These are phyloP conservation scores for Noctua comes DNA, from an alignment of 2,888 invertebrate species.

Conservation along the genomic window DNA sequence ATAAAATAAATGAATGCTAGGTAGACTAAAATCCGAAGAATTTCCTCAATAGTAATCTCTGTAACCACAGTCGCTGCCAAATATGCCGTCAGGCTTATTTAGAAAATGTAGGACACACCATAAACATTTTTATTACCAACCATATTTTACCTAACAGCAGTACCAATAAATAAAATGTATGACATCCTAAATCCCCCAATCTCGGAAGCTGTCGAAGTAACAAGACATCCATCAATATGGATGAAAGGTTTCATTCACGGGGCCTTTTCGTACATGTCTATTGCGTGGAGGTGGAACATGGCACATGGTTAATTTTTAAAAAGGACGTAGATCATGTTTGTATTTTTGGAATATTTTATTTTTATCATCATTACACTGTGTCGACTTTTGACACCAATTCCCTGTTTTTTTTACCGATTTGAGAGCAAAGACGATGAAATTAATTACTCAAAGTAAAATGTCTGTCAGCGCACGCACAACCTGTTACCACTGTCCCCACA, in stretches of 20 bases:
- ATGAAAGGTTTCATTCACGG: constrained; percentile 34
- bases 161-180: constrained; percentile 47
- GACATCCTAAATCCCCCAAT: constrained; percentile 42
- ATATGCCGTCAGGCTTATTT: background rate
- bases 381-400: too few relatives aligned
- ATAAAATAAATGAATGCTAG: too few relatives aligned
- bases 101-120: background rate
- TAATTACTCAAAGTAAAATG: too few relatives aligned
- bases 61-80: background rate
- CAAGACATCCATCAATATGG: constrained; percentile 50
- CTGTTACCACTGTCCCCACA: background rate
- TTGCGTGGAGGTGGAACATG: background rate
- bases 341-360: background rate
- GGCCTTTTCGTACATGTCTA: constrained; percentile 1
- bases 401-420: too few relatives aligned
- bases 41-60: too few relatives aligned
- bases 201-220: constrained; percentile 23
- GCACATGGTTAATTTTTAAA: background rate
- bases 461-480: too few relatives aligned
- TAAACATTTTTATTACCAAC: constrained; percentile 1
- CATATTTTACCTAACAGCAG: constrained; percentile 8
- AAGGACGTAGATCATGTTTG: background rate
- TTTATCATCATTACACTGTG: background rate
- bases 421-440: too few relatives aligned
- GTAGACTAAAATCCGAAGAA: too few relatives aligned